A percentile compares a stretch with the other conserved stretches of the same genome.
Evolutionary conservation across 2,797 vertebrate genomes (phyloP).

Genomic region (Rhinophrynus dorsalis): DNA sequence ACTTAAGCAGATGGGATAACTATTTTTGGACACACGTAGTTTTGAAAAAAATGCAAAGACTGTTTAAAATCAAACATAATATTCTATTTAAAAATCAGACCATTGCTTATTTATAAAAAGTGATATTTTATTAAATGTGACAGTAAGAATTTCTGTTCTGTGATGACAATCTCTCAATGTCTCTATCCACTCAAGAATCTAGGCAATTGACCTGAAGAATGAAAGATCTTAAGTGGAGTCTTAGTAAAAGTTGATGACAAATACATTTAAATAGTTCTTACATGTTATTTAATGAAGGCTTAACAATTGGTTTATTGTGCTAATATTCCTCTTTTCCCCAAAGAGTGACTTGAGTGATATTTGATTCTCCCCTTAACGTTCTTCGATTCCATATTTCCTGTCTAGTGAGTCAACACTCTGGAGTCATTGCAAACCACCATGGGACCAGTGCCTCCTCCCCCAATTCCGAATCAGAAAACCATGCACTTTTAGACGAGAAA

Average conservation of each 20-base stretch:
- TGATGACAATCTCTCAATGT: too few relatives aligned
- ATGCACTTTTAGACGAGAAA: constrained; percentile 99
- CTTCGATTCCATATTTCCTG: background rate
- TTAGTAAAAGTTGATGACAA: background rate
- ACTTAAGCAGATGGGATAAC: too few relatives aligned
- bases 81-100: too few relatives aligned
- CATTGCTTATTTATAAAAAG: too few relatives aligned
- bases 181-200: too few relatives aligned
- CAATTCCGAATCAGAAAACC: constrained; percentile 96
- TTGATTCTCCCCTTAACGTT: constrained; percentile 23
- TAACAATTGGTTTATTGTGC: background rate
- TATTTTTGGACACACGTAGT: too few relatives aligned
- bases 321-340: background rate
- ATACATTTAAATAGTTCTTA: background rate
- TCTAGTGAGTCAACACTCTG: constrained; percentile 87
- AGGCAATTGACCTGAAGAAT: too few relatives aligned
- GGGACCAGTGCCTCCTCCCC: constrained; percentile 94
- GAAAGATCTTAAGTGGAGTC: background rate
- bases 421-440: constrained; percentile 90
- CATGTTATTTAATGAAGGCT: background rate
- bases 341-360: background rate
- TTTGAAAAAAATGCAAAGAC: too few relatives aligned
- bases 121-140: too few relatives aligned
- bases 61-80: too few relatives aligned
- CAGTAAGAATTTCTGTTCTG: too few relatives aligned